Base-by-base conservation (phyloP, 1,140 invertebrate species). In the Drosophila bifasciata region DNA sequence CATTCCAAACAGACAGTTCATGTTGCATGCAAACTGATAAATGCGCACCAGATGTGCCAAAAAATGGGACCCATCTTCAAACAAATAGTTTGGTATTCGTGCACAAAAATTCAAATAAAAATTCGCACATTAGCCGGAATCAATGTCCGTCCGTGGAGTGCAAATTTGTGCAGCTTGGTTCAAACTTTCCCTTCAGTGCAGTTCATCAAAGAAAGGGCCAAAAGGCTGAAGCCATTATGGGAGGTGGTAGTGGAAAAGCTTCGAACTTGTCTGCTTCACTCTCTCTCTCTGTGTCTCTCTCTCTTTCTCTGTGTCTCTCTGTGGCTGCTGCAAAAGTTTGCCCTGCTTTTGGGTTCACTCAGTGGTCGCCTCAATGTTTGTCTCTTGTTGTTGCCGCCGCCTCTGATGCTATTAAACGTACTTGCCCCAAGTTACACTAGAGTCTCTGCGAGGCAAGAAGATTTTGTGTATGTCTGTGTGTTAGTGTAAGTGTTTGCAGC, bases 81-180 rank as follows among this genome's bases (percentile, higher is more conserved):
- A 44, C 73, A 68, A 76, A 67, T 60, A 28, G 44, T 15, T 41
- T 25, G n/a, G 17, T 44, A 23, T 21, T 44, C n/a, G n/a, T 13
- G 17, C 25, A 64, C 76, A 85, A 85, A 80, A 86, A 85, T 85
- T 74, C 60, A 73, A 77, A 86, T 86, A 85, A 81, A 85, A 85
- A 86, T 86, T 81, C 77, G 73, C 81, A 86, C 74, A 81, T 86
- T 85, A 74, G 63, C 61, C 57, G 50, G 32, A 58, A 55, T 45
- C 61, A 67, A 62, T 48, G 40, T 49, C 39, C 25, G 6, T 19
- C 51, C 48, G 58, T 60, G 36, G 68, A 80, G 68, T 81, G 83
- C 64, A 88, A 85, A 85, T 85, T 85, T 86, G 77, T 81, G 79
- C 71, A 88, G 78, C 46, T 70, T 50, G 72, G 56, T 17, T 53